Conservation (phyloP, 1,140 invertebrate genomes). For the Drosophila lacteicornis region DNA sequence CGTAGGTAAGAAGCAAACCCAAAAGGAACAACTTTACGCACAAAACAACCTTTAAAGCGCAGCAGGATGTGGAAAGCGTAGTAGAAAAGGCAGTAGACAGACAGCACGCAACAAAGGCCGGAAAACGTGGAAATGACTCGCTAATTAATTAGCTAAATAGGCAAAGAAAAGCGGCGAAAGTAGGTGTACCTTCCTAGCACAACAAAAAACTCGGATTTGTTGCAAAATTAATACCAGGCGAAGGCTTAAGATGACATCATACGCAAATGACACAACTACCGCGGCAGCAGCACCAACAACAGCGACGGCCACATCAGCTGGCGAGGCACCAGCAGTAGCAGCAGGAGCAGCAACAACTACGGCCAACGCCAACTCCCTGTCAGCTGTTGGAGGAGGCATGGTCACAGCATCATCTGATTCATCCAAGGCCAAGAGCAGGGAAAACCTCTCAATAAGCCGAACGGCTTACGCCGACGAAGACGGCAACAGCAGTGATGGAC, state of each 20-base stretch:
- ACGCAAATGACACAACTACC: constrained; percentile 75
- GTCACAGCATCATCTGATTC: constrained; percentile 46
- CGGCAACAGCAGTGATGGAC: constrained; percentile 73
- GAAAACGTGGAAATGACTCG: constrained; percentile 52
- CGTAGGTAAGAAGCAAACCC: constrained; percentile 40
- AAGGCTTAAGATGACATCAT: constrained; percentile 75
- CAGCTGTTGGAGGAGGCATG: constrained; percentile 31
- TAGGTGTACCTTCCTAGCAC: constrained; percentile 39
- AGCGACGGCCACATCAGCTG: constrained; percentile 29
- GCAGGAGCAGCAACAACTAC: constrained; percentile 19
- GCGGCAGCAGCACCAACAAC: constrained; percentile 53
- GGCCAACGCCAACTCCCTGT: constrained; percentile 7
- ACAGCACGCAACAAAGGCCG: constrained; percentile 37
- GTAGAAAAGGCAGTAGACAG: constrained; percentile 46
- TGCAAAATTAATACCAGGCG: constrained; percentile 29
- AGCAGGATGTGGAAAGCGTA: constrained; percentile 57
- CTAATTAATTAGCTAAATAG: constrained; percentile 75
- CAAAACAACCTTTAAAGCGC: constrained; percentile 33
- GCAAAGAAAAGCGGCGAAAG: constrained; percentile 55
- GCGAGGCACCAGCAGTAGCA: constrained; percentile 14
- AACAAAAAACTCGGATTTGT: constrained; percentile 29
- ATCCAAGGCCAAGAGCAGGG: constrained; percentile 51
- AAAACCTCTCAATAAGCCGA: constrained; percentile 30
- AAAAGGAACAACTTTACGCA: constrained; percentile 70
- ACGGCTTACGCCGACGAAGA: constrained; percentile 57